Conservation (phyloP, 2,113 vertebrate species). For the Caranx melampygus region DNA sequence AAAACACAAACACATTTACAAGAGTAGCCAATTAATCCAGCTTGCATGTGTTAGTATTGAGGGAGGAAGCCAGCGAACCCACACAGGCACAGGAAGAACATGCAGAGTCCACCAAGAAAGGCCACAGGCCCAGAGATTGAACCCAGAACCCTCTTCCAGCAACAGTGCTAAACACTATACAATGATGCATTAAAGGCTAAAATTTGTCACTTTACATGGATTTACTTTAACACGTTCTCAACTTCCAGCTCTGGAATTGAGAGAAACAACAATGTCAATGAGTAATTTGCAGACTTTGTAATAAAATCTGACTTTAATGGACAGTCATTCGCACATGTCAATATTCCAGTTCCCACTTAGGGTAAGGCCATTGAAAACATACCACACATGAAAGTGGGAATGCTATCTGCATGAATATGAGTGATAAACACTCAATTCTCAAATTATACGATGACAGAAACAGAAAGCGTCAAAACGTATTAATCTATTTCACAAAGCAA, state of each 20-base stretch:
- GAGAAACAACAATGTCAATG: no score
- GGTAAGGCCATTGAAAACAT: slow-evolving; percentile 42
- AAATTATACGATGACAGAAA: background rate
- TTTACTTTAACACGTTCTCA: background rate
- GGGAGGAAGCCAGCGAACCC: no score
- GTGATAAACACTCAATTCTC: slow-evolving; percentile 28
- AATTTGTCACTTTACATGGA: background rate
- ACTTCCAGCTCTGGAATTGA: no score
- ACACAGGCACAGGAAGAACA: no score
- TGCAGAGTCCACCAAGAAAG: no score
- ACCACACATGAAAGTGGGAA: slow-evolving; percentile 26
- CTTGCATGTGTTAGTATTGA: no score
- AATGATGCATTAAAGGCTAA: no score
- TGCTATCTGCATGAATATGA: background rate
- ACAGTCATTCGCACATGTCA: slow-evolving; percentile 14
- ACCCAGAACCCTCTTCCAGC: no score
- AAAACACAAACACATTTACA: no score
- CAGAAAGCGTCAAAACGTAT: background rate
- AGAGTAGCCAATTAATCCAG: no score
- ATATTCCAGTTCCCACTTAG: slow-evolving; percentile 49
- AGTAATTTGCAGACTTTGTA: background rate
- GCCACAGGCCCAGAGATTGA: no score
- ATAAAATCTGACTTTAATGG: background rate
- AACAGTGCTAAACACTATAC: no score
- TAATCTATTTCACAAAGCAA: background rate